Percentiles rank a stretch among this genome's conserved stretches.
These are phyloP conservation scores for Dallia pectoralis DNA, from an alignment of 2,797 vertebrate species.

Conservation along the genomic window DNA sequence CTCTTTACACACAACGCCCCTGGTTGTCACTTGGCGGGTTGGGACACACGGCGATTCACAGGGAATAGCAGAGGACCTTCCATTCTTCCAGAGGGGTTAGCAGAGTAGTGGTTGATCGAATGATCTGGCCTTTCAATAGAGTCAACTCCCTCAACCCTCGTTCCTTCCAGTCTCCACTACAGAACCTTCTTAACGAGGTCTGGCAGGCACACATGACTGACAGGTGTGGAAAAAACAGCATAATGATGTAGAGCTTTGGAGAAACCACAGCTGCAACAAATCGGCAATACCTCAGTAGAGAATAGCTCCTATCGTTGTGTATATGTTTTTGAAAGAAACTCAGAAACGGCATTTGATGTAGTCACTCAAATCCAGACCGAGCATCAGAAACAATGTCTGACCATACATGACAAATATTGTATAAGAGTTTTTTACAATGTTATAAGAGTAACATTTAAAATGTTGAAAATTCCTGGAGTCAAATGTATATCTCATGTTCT, in stretches of 20 bases:
- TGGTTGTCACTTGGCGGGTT: background rate
- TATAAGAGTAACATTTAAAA: too few relatives aligned
- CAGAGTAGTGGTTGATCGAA: background rate
- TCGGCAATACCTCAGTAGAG: background rate
- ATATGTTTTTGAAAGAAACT: too few relatives aligned
- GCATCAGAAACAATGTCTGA: too few relatives aligned
- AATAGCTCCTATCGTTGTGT: background rate
- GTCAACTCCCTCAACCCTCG: background rate
- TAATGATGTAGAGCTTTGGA: background rate
- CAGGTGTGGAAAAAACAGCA: conserved; percentile 1
- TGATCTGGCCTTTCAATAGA: background rate
- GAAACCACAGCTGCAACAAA: background rate
- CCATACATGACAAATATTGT: too few relatives aligned
- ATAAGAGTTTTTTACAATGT: too few relatives aligned
- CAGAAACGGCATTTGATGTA: too few relatives aligned
- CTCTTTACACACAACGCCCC: background rate
- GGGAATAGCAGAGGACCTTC: background rate
- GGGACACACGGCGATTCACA: background rate
- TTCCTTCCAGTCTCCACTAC: background rate
- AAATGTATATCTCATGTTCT: too few relatives aligned
- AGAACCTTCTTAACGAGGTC: background rate
- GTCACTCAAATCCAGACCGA: too few relatives aligned
- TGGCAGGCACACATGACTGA: background rate
- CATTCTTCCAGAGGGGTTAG: background rate
- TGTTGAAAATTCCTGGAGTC: too few relatives aligned